Conservation (phyloP, 2,797 vertebrate species). For the Platyrinchus mystaceus region DNA sequence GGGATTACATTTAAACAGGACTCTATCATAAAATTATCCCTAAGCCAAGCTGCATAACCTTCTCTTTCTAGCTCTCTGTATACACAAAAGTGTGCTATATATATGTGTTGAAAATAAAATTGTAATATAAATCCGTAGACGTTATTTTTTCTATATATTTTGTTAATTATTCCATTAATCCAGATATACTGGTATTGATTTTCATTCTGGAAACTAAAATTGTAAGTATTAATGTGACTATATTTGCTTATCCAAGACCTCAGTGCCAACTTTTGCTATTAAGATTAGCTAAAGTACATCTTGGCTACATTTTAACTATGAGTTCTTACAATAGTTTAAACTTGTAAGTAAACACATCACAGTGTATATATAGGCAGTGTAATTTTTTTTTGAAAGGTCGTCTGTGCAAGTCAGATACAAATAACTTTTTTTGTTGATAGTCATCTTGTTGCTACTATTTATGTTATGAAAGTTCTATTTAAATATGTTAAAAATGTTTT, state of each 20-base stretch:
- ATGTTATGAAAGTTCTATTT: constrained; percentile 15
- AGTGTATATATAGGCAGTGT: neutral
- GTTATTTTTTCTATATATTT: neutral
- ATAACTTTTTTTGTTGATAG: neutral
- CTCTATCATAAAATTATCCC: neutral
- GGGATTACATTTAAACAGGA: neutral
- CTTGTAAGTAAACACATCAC: constrained; percentile 22
- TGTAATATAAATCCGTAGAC: neutral
- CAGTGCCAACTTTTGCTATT: constrained; percentile 44
- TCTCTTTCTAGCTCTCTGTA: neutral
- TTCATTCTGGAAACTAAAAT: neutral
- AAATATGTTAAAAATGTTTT: neutral
- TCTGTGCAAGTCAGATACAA: neutral
- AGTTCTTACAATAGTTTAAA: constrained; percentile 20
- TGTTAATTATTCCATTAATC: neutral
- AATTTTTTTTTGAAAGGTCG: neutral
- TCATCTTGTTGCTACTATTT: neutral
- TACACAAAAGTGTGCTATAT: neutral
- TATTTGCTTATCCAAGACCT: constrained; percentile 25
- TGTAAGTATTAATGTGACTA: neutral
- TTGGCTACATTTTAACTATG: neutral
- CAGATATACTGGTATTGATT: neutral
- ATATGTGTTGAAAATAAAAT: neutral
- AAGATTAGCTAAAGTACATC: constrained; percentile 49
- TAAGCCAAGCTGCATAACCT: neutral